phyloP scores from a whole-genome alignment of 92 coral and sea anemone species.

The Phenganax marumi region DNA sequence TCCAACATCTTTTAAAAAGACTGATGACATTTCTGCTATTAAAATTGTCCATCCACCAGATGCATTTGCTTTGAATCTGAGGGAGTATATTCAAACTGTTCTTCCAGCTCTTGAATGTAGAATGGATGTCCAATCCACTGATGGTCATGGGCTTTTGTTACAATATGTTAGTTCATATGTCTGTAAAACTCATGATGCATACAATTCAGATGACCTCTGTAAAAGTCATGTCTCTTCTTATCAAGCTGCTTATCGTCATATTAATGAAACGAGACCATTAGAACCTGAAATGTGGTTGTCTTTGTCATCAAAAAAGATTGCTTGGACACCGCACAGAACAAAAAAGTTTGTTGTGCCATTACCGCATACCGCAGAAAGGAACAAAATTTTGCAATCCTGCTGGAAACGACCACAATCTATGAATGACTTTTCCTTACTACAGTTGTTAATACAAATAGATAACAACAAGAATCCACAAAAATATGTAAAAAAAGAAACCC shows the following conservation, averaged over 20 bases:
- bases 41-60: constrained; percentile 29
- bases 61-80: constrained; percentile 28
- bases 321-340: background rate
- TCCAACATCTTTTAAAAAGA: background rate
- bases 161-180: constrained; percentile 55
- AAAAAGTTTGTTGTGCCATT: background rate
- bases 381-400: background rate
- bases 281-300: constrained; percentile 7
- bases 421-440: background rate
- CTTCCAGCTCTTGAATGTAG: constrained; percentile 45
- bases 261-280: background rate
- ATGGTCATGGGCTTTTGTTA: constrained; percentile 50
- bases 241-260: background rate
- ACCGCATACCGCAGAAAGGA: background rate
- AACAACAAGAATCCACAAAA: background rate
- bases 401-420: background rate
- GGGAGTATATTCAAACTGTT: constrained; percentile 49
- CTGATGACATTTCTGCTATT: background rate
- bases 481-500: constrained; percentile 13
- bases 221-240: background rate
- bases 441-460: constrained; percentile 30
- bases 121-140: constrained; percentile 57
- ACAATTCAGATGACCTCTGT: constrained; percentile 19
- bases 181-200: constrained; percentile 48
- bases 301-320: background rate